phyloP scores from a whole-genome alignment of 1,140 invertebrate species.

The Trachymyrmex cornetzi region DNA sequence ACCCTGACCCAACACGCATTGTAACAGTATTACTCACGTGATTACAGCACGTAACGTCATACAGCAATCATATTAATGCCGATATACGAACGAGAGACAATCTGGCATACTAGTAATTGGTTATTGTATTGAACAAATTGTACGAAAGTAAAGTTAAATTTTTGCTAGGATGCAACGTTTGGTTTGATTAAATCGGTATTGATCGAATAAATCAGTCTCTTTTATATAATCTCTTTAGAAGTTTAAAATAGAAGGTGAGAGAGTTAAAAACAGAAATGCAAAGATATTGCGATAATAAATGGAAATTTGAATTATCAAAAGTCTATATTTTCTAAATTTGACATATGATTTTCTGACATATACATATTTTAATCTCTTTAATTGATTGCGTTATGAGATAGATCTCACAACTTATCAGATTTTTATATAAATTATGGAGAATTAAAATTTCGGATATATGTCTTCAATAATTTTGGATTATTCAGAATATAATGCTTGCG shows the following conservation, averaged over 20 bases:
- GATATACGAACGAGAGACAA: not conserved
- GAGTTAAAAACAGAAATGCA: constrained; percentile 23
- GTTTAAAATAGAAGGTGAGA: not conserved
- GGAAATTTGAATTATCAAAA: not conserved
- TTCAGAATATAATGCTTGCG: not conserved
- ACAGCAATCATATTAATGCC: constrained; percentile 47
- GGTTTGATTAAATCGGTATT: not conserved
- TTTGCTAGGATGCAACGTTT: no score
- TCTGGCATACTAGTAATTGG: not conserved
- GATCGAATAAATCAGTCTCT: not conserved
- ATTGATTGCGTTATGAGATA: not conserved
- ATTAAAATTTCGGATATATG: not conserved
- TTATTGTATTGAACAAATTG: not conserved
- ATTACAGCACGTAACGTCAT: constrained; percentile 51
- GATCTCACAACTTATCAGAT: not conserved
- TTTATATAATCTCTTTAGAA: not conserved
- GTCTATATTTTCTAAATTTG: not conserved
- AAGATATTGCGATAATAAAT: not conserved
- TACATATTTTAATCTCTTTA: constrained; percentile 18
- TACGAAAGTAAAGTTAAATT: constrained; percentile 3
- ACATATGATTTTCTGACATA: not conserved
- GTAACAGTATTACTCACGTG: constrained; percentile 42
- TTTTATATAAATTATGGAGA: not conserved
- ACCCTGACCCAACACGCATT: constrained; percentile 2
- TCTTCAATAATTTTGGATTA: not conserved